phyloP scores from a whole-genome alignment of 2,888 invertebrate genomes.

The Vannuccia rotundouncinata region DNA sequence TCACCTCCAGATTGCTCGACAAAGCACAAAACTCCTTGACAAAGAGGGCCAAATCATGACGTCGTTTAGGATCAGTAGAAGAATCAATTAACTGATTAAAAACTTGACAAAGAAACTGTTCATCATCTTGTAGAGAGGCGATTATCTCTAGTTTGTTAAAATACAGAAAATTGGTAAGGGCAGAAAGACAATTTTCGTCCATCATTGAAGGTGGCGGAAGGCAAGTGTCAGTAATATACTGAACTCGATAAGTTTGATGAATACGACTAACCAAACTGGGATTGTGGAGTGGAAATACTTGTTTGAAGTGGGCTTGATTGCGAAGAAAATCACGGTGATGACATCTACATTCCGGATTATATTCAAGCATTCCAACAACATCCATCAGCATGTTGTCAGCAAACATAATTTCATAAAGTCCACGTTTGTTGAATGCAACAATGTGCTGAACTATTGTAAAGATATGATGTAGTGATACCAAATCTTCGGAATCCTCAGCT shows the following conservation, averaged over 20 bases:
- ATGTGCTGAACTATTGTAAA: constrained; percentile 97
- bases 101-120: constrained; percentile 85
- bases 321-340: constrained; percentile 86
- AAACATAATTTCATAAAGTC: constrained; percentile 93
- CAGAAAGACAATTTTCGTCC: constrained; percentile 96
- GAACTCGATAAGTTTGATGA: constrained; percentile 97
- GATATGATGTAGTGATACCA: constrained; percentile 76
- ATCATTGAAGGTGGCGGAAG: constrained; percentile 96
- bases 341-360: constrained; percentile 81
- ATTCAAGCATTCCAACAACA: constrained; percentile 94
- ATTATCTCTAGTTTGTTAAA: constrained; percentile 99
- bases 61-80: constrained; percentile 72
- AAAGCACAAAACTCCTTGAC: constrained; percentile 98
- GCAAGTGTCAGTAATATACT: constrained; percentile 94
- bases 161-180: constrained; percentile 95
- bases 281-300: constrained; percentile 81
- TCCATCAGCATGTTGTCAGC: constrained; percentile 63
- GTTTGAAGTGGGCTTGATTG: constrained; percentile 67
- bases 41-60: constrained; percentile 89
- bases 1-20: constrained; percentile 93
- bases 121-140: constrained; percentile 91
- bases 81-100: constrained; percentile 86
- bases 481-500: constrained; percentile 82
- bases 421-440: constrained; percentile 92
- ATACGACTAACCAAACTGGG: constrained; percentile 90